These are phyloP conservation scores for Drosophila engyochracea DNA, from an alignment of 2,888 invertebrate species.

Conservation along the genomic window DNA sequence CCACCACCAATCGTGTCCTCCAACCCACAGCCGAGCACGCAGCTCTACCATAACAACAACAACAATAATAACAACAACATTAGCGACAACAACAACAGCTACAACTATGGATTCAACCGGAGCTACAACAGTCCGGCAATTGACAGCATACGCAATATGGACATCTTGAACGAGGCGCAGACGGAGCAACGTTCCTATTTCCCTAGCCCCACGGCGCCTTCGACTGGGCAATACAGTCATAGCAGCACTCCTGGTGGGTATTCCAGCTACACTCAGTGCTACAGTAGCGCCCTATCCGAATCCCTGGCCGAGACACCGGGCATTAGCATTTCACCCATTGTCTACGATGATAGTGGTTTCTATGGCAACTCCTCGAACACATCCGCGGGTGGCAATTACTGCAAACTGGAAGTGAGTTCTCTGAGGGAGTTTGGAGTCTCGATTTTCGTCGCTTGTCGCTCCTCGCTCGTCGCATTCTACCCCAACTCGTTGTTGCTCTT, in stretches of 20 bases:
- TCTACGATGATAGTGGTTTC: constrained; percentile 37
- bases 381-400: constrained; percentile 50
- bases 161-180: constrained; percentile 51
- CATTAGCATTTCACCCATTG: constrained; percentile 72
- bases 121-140: constrained; percentile 63
- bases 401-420: constrained; percentile 83
- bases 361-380: constrained; percentile 22
- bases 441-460: constrained; percentile 5
- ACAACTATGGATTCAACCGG: constrained; percentile 24
- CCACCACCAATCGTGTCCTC: constrained; percentile 34
- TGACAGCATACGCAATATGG: constrained; percentile 76
- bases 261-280: constrained; percentile 63
- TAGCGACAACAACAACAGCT: constrained; percentile 41
- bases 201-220: constrained; percentile 58
- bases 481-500: constrained; percentile 1
- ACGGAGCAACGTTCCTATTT: constrained; percentile 43
- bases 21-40: constrained; percentile 52
- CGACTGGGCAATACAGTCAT: constrained; percentile 32
- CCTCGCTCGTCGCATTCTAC: neutral
- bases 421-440: neutral
- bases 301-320: constrained; percentile 82
- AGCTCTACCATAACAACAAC: constrained; percentile 38
- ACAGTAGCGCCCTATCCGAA: constrained; percentile 77
- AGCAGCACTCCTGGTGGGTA: constrained; percentile 50
- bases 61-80: constrained; percentile 38